Conservation (phyloP, 2,113 vertebrate species). For the Nyctibius bracteatus region DNA sequence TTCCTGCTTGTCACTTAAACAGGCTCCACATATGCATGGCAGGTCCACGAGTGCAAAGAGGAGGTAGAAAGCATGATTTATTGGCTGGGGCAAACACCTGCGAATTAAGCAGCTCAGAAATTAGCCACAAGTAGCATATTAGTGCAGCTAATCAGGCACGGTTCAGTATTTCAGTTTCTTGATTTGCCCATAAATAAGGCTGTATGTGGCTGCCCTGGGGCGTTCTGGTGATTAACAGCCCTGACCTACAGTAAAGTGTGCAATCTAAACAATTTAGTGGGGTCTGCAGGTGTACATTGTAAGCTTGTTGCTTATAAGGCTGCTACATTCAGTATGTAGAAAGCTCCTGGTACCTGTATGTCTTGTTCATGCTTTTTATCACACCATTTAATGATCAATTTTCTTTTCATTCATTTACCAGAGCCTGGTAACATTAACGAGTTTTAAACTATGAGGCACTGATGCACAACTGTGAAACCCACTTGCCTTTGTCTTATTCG, state of each 20-base stretch:
- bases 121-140: constrained; percentile 99
- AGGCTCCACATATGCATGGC: constrained; percentile 87
- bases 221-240: constrained; percentile 88
- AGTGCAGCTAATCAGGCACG: constrained; percentile 94
- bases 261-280: constrained; percentile 66
- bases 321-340: background rate
- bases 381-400: constrained; percentile 48
- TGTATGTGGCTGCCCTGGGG: constrained; percentile 84
- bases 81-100: constrained; percentile 88
- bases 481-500: background rate
- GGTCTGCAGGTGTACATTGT: constrained; percentile 55
- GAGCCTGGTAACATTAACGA: background rate
- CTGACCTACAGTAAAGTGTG: constrained; percentile 87
- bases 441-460: background rate
- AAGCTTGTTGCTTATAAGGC: constrained; percentile 30
- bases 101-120: constrained; percentile 90
- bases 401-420: constrained; percentile 45
- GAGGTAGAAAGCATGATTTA: constrained; percentile 84
- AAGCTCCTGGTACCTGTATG: background rate
- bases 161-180: constrained; percentile 90
- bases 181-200: constrained; percentile 91
- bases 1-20: constrained; percentile 87
- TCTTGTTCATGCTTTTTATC: constrained; percentile 46
- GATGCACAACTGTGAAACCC: background rate
- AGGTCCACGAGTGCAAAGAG: constrained; percentile 65